A percentile compares a stretch with the other conserved stretches of the same genome.
Evolutionary conservation across 2,888 invertebrate species (phyloP).

Genomic region (Pollenia angustigena): DNA sequence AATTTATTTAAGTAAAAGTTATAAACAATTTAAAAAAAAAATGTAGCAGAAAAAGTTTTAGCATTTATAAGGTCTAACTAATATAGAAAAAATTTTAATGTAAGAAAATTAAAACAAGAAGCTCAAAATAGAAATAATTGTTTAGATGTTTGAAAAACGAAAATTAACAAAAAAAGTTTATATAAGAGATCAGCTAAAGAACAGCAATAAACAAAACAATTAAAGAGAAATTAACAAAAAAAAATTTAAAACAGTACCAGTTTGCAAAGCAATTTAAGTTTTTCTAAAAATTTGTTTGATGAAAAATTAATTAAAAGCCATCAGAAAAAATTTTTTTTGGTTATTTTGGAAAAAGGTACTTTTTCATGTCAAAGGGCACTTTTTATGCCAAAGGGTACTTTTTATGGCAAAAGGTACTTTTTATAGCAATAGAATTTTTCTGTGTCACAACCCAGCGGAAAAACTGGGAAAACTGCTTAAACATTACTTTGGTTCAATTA

Average conservation of each 20-base stretch:
- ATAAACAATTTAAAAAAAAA: conserved; percentile 7
- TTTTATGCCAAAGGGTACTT: not conserved
- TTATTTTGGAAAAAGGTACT: not conserved
- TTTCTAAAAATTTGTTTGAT: not conserved
- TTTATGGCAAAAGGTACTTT: not conserved
- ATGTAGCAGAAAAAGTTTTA: not conserved
- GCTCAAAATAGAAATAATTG: conserved; percentile 54
- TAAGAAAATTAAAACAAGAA: conserved; percentile 1
- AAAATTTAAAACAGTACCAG: not conserved
- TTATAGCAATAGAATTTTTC: not conserved
- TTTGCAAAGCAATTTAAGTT: no score
- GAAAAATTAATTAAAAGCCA: no score
- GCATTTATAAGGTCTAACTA: not conserved
- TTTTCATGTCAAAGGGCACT: not conserved
- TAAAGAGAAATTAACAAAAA: no score
- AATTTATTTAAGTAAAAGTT: conserved; percentile 32
- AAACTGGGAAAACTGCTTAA: no score
- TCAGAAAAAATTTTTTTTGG: no score
- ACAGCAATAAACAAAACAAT: not conserved
- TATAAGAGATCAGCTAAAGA: not conserved
- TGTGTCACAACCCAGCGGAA: no score
- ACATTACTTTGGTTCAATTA: no score
- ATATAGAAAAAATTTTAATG: not conserved
- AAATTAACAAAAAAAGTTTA: not conserved
- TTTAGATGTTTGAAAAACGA: conserved; percentile 48